A percentile compares a stretch with the other conserved stretches of the same genome.
Evolutionary conservation across 2,797 vertebrate species (phyloP).

Genomic region (Alauda arvensis): DNA sequence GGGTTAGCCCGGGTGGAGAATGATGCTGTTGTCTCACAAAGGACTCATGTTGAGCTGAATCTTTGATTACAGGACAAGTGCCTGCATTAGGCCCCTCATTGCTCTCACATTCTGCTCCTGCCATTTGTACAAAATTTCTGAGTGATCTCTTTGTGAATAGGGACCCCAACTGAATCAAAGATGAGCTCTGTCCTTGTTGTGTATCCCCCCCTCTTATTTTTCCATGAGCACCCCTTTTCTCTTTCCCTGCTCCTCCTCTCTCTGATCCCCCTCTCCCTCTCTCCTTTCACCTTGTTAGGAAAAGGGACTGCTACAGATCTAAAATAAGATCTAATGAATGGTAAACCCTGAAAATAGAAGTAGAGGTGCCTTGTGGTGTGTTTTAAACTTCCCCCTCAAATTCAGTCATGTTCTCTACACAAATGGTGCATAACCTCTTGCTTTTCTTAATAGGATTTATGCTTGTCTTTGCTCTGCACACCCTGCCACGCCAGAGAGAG

Average conservation of each 20-base stretch:
- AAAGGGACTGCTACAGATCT: background rate
- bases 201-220: background rate
- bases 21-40: slow-evolving; percentile 62
- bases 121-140: slow-evolving; percentile 58
- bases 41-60: slow-evolving; percentile 64
- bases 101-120: slow-evolving; percentile 38
- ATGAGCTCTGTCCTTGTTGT: background rate
- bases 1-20: slow-evolving; percentile 10
- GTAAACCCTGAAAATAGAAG: slow-evolving; percentile 2
- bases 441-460: slow-evolving; percentile 68
- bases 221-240: background rate
- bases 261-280: background rate
- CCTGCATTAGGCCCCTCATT: slow-evolving; percentile 57
- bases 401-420: slow-evolving; percentile 24
- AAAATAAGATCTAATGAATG: background rate
- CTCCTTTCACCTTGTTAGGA: slow-evolving; percentile 25
- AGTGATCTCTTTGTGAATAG: slow-evolving; percentile 61
- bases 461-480: slow-evolving; percentile 17
- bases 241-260: background rate
- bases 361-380: background rate
- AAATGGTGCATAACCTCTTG: slow-evolving; percentile 28
- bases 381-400: slow-evolving; percentile 25
- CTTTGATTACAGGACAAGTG: slow-evolving; percentile 64
- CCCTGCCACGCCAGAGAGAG: slow-evolving; percentile 39
- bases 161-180: slow-evolving; percentile 59